phyloP scores from a whole-genome alignment of 2,797 vertebrate genomes.

The Morelia viridis region DNA sequence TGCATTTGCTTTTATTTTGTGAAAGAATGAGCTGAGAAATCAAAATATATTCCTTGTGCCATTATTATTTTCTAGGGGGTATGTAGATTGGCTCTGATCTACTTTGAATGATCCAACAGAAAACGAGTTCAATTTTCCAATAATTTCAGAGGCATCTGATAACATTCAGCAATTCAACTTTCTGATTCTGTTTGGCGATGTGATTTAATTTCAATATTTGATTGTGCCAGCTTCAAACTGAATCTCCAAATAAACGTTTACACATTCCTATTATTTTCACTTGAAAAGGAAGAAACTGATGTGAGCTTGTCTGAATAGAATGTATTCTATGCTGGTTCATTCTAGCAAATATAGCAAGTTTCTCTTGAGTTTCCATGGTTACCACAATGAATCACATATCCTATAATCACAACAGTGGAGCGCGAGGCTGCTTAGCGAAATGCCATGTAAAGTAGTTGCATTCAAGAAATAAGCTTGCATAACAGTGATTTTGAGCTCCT shows the following conservation, averaged over 20 bases:
- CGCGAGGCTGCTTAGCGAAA: constrained; percentile 42
- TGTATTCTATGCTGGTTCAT: neutral
- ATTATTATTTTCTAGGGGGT: neutral
- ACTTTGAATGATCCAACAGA: neutral
- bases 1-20: neutral
- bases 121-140: neutral
- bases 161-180: neutral
- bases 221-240: neutral
- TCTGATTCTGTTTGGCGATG: neutral
- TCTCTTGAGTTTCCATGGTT: constrained; percentile 69
- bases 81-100: neutral
- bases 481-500: neutral
- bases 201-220: neutral
- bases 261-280: neutral
- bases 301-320: neutral
- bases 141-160: neutral
- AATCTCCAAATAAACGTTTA: neutral
- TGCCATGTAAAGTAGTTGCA: constrained; percentile 39
- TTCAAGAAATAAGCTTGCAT: constrained; percentile 35
- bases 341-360: constrained; percentile 60
- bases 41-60: neutral
- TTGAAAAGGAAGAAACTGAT: neutral
- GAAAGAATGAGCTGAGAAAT: neutral
- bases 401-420: constrained; percentile 51
- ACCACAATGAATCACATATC: constrained; percentile 53